Base-by-base conservation (phyloP, 2,113 vertebrate species). In the Vidua chalybeata region DNA sequence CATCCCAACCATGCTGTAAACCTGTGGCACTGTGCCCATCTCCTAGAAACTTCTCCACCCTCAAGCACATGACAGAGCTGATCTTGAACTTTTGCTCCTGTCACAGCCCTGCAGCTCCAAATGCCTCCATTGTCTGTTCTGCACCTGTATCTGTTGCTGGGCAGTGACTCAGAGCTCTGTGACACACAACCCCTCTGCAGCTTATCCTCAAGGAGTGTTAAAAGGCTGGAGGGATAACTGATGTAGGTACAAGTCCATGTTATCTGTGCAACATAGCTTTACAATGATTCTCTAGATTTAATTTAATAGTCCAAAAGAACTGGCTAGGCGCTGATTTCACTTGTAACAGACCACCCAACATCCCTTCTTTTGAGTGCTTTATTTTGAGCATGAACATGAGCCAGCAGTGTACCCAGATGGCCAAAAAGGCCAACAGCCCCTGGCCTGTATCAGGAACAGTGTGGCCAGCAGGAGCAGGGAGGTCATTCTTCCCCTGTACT, bases 1-100 rank as follows among this genome's bases (percentile, higher is more conserved):
- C 2, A 31, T 17, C 33, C 18, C 52, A 78, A 1, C 7, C 7
- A 8, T 0, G 3, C 78, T 35, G 71, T 48, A 23, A 21, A 8
- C 68, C 30, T 37, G 9, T 3, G 26, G 61, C 33, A 48, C 61
- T 0, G 0, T 10, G 73, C 63, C 35, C 39, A n/a, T 28, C 27
- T 37, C 62, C 41, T 33, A 33, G 52, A 58, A 82, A 85, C 31
- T 21, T 27, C 13, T 51, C 91, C 56, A 51, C 48, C 63, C 76
- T 80, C 27, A 8, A 11, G 66, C 41, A 48, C 2, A 7, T 49
- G 18, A 37, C 19, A 22, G 6, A 24, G 33, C 14, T 21, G 16
- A 15, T 15, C 46, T 19, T 45, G 68, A 76, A 55, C 46, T 52
- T 51, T 7, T 2, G 9, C 66, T 87, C 56, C 55, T 61, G 55